A percentile compares a stretch with the other conserved stretches of the same genome.
phyloP scores from a whole-genome alignment of 2,797 vertebrate genomes.

The Malurus splendens region DNA sequence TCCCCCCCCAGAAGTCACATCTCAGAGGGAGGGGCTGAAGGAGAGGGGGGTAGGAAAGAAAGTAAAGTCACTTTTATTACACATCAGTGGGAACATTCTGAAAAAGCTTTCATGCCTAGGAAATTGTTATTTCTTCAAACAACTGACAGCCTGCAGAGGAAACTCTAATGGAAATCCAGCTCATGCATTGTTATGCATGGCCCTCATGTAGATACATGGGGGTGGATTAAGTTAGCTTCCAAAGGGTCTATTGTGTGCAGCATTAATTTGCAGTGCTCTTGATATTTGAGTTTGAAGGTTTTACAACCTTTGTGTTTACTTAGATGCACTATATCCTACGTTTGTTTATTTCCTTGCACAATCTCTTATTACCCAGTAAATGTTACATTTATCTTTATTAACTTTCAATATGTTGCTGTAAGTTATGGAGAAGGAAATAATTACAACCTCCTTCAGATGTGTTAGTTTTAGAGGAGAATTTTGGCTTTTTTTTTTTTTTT shows the following conservation, averaged over 20 bases:
- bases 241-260: conserved; percentile 88
- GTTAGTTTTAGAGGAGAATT: conserved; percentile 9
- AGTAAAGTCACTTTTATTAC: conserved; percentile 88
- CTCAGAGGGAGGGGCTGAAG: conserved; percentile 36
- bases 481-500: not conserved
- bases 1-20: conserved; percentile 66
- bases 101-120: conserved; percentile 88
- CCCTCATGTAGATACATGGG: conserved; percentile 87
- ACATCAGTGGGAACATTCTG: conserved; percentile 78
- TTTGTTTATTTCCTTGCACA: conserved; percentile 74
- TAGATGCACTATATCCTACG: conserved; percentile 75
- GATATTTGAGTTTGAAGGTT: conserved; percentile 86
- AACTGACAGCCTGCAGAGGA: conserved; percentile 89
- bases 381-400: conserved; percentile 76
- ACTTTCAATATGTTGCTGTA: conserved; percentile 57
- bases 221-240: conserved; percentile 91
- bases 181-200: conserved; percentile 82
- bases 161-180: conserved; percentile 90
- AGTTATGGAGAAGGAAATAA: conserved; percentile 60
- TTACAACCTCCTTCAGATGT: conserved; percentile 21
- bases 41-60: conserved; percentile 37
- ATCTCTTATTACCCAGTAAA: conserved; percentile 69
- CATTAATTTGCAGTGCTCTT: conserved; percentile 88
- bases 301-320: conserved; percentile 89
- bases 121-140: conserved; percentile 95